Evolutionary conservation across 2,797 vertebrate genomes (phyloP).

Genomic region (Trematomus bernacchii): DNA sequence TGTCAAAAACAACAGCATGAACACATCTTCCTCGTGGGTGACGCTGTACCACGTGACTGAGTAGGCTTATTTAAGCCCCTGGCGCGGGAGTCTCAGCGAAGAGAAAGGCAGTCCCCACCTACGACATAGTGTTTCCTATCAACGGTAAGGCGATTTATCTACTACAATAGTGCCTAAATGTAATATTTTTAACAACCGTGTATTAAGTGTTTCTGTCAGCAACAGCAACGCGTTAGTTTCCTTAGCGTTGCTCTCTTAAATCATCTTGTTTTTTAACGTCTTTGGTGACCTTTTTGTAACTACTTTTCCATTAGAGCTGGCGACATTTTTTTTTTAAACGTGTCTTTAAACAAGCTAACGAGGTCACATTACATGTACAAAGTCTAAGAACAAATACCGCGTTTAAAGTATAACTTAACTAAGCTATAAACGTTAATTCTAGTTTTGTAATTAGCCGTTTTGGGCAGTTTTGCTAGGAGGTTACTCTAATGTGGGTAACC

Average conservation of each 20-base stretch:
- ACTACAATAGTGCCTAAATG: rapidly evolving
- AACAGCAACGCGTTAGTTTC: neutral
- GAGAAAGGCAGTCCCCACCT: rapidly evolving
- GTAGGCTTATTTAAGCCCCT: constrained; percentile 81
- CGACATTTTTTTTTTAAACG: neutral
- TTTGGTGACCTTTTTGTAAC: neutral
- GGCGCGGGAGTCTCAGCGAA: constrained; percentile 70
- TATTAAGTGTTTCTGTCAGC: rapidly evolving
- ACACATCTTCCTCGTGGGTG: neutral
- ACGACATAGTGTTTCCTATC: rapidly evolving
- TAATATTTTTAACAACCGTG: rapidly evolving
- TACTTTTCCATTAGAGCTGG: neutral
- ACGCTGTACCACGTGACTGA: constrained; percentile 53
- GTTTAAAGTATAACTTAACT: neutral
- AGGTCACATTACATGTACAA: rapidly evolving
- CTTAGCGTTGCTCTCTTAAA: rapidly evolving
- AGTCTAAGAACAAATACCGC: neutral
- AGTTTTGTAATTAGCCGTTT: neutral
- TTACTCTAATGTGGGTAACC: too few relatives aligned
- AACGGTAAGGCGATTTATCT: neutral
- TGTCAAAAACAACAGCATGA: neutral
- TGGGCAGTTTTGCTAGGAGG: neutral
- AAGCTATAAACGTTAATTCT: rapidly evolving
- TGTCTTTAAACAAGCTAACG: neutral
- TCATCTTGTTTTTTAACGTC: neutral